Evolutionary conservation across 2,113 vertebrate species (phyloP).

Genomic region (Ciconia stormi): DNA sequence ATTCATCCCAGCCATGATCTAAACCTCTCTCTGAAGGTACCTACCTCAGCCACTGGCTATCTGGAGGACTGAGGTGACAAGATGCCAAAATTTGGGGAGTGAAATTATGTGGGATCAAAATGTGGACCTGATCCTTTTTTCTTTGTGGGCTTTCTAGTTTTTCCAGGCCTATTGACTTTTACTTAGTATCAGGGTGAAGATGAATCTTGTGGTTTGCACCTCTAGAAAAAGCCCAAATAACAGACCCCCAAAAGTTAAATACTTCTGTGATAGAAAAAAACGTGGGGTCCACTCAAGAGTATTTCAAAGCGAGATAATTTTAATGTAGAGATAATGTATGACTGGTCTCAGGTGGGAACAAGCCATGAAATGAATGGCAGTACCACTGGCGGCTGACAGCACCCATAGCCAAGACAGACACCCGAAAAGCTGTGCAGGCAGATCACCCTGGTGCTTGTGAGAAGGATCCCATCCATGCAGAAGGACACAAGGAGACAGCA

Average conservation of each 20-base stretch:
- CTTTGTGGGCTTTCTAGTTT: not conserved
- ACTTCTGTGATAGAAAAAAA: not conserved
- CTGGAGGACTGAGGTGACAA: not conserved
- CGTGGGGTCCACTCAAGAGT: not conserved
- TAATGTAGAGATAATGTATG: not conserved
- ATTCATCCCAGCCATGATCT: not conserved
- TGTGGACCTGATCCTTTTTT: not conserved
- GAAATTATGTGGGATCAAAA: not conserved
- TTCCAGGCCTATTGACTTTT: not conserved
- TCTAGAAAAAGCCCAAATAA: not conserved
- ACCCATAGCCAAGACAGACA: not conserved
- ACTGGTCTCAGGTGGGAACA: not conserved
- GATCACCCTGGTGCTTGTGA: rapidly evolving
- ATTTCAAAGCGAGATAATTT: not conserved
- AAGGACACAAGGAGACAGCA: rapidly evolving
- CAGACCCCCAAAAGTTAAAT: not conserved
- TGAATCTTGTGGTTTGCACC: not conserved
- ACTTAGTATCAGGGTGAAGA: not conserved
- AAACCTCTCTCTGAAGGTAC: not conserved
- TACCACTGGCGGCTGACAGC: rapidly evolving
- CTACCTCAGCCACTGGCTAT: not conserved
- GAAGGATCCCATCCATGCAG: not conserved
- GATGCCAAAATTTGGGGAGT: not conserved
- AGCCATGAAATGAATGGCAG: not conserved
- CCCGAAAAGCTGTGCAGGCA: not conserved